A percentile compares a stretch with the other conserved stretches of the same genome.
These are phyloP conservation scores for Heliothis virescens DNA, from an alignment of 1,140 invertebrate genomes.

Conservation along the genomic window DNA sequence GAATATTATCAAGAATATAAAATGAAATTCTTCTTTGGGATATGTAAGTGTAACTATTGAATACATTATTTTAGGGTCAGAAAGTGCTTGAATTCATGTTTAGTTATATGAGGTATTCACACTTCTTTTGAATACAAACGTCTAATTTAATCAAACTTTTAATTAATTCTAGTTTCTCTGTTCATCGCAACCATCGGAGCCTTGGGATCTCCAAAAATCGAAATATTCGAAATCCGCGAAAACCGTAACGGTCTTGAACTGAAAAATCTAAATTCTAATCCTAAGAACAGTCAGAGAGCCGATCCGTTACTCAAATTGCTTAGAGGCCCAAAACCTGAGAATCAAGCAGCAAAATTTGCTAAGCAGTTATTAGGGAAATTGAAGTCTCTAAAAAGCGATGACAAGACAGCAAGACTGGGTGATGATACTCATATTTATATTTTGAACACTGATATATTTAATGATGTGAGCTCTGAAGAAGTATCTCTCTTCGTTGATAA, in stretches of 20 bases:
- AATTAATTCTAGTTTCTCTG: slow-evolving; percentile 12
- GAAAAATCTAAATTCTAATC: not conserved
- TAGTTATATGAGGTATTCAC: too few species aligned
- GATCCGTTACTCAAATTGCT: slow-evolving; percentile 15
- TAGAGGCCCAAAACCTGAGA: not conserved
- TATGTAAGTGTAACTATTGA: slow-evolving; percentile 16
- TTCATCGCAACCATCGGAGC: not conserved
- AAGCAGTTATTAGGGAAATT: not conserved
- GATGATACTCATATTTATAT: not conserved
- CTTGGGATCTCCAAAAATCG: slow-evolving; percentile 1
- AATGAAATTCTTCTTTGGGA: slow-evolving; percentile 16
- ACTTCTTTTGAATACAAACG: too few species aligned
- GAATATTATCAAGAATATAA: not conserved
- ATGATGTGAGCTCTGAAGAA: not conserved
- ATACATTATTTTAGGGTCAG: not conserved
- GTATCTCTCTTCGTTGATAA: not conserved
- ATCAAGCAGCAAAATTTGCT: not conserved
- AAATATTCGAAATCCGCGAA: slow-evolving; percentile 39
- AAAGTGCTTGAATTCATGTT: too few species aligned
- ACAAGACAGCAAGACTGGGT: not conserved
- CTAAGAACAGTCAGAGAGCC: not conserved
- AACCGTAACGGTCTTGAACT: slow-evolving; percentile 1
- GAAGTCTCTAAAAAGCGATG: not conserved
- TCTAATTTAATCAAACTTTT: too few species aligned
- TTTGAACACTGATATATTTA: not conserved